Percentiles rank a stretch among this genome's conserved stretches.
phyloP scores from a whole-genome alignment of 2,888 invertebrate species.

The Platerodrilus igneus region DNA sequence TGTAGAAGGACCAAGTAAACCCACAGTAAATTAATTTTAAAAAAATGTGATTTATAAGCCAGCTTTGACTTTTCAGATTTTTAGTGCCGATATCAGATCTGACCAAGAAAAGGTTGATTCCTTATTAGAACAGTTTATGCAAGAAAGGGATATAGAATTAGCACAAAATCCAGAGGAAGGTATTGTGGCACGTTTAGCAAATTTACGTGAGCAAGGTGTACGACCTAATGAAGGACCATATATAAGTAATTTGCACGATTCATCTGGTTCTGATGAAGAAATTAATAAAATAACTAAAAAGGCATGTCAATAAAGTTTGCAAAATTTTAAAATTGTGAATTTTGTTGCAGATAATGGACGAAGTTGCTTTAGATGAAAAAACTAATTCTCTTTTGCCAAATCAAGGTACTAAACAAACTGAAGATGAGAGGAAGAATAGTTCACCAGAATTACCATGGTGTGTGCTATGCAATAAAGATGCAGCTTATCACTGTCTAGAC shows the following conservation, averaged over 20 bases:
- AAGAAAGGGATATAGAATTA: conserved; percentile 48
- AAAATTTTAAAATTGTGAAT: conserved; percentile 1
- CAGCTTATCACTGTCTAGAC: conserved; percentile 66
- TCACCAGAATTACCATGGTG: conserved; percentile 70
- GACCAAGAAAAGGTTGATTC: conserved; percentile 69
- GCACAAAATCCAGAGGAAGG: conserved; percentile 50
- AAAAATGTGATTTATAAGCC: no score
- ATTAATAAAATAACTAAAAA: conserved; percentile 45
- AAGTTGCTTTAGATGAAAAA: conserved; percentile 50
- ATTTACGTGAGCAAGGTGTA: conserved; percentile 49
- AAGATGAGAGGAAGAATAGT: conserved; percentile 17
- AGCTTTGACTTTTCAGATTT: conserved; percentile 39
- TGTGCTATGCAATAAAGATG: conserved; percentile 80
- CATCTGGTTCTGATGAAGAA: conserved; percentile 43
- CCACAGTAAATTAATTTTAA: conserved; percentile 30
- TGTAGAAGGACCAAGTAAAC: conserved; percentile 41
- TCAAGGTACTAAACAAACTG: conserved; percentile 9
- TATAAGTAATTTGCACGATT: conserved; percentile 42
- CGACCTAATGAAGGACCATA: conserved; percentile 42
- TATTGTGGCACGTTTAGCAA: conserved; percentile 53
- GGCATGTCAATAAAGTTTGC: conserved; percentile 28
- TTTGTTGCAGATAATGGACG: conserved; percentile 47
- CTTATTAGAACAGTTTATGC: conserved; percentile 54
- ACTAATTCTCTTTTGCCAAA: conserved; percentile 28
- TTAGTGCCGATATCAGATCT: conserved; percentile 56